A percentile compares a stretch with the other conserved stretches of the same genome.
Conservation (phyloP, 2,113 vertebrate genomes). For the Eurypyga helias region DNA sequence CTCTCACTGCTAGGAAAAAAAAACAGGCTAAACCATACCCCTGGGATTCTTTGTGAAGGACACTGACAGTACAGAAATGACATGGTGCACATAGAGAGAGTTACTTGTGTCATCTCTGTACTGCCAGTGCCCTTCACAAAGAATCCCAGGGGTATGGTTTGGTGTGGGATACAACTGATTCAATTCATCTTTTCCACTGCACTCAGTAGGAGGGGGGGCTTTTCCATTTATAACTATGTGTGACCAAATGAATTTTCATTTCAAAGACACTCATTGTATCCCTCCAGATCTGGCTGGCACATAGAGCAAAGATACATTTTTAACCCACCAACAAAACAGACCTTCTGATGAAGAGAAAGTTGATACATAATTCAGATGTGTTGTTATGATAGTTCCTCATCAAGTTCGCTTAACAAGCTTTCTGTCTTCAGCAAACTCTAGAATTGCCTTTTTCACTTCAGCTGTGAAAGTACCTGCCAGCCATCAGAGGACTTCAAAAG, state of each 20-base stretch:
- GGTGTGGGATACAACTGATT: neutral
- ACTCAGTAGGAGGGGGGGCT: neutral
- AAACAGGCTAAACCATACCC: accelerated
- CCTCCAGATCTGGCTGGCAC: neutral
- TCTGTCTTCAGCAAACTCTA: neutral
- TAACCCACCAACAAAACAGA: neutral
- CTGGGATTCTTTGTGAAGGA: neutral
- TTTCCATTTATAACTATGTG: neutral
- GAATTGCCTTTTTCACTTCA: neutral
- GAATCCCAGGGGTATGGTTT: neutral
- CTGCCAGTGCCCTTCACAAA: neutral
- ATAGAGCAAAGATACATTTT: neutral
- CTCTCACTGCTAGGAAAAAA: neutral
- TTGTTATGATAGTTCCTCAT: neutral
- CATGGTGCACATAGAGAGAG: neutral
- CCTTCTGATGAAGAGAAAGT: neutral
- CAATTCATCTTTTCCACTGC: neutral
- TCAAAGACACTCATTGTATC: neutral
- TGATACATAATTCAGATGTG: neutral
- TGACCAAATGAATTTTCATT: constrained; percentile 12
- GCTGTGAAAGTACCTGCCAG: neutral
- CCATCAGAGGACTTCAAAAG: constrained; percentile 27
- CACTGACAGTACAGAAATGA: neutral
- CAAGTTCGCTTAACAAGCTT: constrained; percentile 1
- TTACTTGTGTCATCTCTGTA: neutral